These are phyloP conservation scores for Ibycter americanus DNA, from an alignment of 2,797 vertebrate genomes.

Conservation along the genomic window DNA sequence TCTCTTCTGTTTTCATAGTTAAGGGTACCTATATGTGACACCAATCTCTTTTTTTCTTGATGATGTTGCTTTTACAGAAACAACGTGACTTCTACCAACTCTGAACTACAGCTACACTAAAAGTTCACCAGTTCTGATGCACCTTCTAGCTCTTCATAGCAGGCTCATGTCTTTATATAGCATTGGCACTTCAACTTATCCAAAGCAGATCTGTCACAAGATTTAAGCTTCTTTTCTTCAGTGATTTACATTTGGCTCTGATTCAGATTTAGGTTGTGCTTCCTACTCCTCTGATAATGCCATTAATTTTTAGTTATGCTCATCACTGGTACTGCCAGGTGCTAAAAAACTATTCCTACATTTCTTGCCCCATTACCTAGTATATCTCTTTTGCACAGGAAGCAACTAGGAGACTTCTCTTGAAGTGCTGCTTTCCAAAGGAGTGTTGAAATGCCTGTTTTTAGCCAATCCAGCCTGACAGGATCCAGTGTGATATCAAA, in stretches of 20 bases:
- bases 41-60: not conserved
- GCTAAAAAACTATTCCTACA: not conserved
- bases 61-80: not conserved
- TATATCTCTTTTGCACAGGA: not conserved
- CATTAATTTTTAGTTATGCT: not conserved
- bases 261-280: not conserved
- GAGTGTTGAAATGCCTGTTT: not conserved
- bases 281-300: not conserved
- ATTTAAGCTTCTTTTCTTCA: not conserved
- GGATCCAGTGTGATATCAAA: not conserved
- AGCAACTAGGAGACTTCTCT: not conserved
- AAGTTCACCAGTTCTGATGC: not conserved
- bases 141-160: not conserved
- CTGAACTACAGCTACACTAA: not conserved
- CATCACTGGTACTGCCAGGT: not conserved
- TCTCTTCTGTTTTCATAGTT: not conserved
- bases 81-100: not conserved
- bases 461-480: not conserved
- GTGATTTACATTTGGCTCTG: not conserved
- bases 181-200: not conserved
- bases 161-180: not conserved
- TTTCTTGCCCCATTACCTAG: not conserved
- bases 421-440: not conserved
- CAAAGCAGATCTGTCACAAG: not conserved
- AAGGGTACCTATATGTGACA: not conserved